Percentiles rank a stretch among this genome's conserved stretches.
phyloP scores from a whole-genome alignment of 2,888 invertebrate species.

The Philereme transversata region DNA sequence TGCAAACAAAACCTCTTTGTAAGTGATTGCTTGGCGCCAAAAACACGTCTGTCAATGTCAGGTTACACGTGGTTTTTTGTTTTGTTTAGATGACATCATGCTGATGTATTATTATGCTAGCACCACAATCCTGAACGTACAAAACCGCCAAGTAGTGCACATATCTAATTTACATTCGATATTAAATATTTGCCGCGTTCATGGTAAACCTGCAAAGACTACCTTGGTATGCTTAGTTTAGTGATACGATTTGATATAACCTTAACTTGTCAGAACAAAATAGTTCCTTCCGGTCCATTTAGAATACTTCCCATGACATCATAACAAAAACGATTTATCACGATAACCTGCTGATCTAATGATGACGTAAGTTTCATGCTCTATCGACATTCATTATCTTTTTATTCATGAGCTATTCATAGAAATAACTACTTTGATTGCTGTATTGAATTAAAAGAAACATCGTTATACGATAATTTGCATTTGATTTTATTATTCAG shows the following conservation, averaged over 20 bases:
- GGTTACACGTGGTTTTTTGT: not conserved
- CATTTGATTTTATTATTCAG: not conserved
- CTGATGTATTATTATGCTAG: not conserved
- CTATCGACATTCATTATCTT: conserved; percentile 23
- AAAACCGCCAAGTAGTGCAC: no score
- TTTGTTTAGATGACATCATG: not conserved
- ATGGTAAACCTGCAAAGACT: not conserved
- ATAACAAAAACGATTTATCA: conserved; percentile 24
- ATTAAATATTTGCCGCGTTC: no score
- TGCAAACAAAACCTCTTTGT: not conserved
- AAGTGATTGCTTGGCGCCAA: not conserved
- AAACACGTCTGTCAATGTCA: not conserved
- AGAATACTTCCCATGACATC: not conserved
- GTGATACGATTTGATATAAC: conserved; percentile 5
- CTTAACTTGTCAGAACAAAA: conserved; percentile 26
- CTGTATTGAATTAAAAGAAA: conserved; percentile 14
- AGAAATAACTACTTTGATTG: conserved; percentile 20
- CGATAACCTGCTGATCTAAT: conserved; percentile 26
- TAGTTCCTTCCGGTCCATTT: conserved; percentile 35
- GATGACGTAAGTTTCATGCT: conserved; percentile 28
- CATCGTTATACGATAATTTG: not conserved
- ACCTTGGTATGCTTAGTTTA: not conserved
- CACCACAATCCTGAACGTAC: no score
- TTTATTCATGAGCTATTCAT: conserved; percentile 25
- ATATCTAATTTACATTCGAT: no score